Conservation (phyloP, 2,888 invertebrate species). For the Thumatha senex region DNA sequence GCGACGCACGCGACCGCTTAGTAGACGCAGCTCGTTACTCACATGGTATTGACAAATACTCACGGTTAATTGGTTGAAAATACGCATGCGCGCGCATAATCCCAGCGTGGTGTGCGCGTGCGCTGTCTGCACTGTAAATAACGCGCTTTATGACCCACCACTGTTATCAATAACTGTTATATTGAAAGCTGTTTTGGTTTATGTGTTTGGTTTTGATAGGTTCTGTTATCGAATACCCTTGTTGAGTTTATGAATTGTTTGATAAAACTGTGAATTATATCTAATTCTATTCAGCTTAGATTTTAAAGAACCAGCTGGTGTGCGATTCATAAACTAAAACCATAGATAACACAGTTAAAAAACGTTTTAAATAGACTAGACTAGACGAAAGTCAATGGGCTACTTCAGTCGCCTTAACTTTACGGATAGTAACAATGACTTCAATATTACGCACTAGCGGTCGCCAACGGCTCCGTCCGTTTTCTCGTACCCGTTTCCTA, state of each 20-base stretch:
- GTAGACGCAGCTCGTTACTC: constrained; percentile 51
- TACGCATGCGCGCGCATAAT: constrained; percentile 31
- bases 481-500: too few species aligned
- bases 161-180: constrained; percentile 63
- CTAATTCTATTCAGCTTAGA: too few species aligned
- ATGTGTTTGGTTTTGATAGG: constrained; percentile 34
- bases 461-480: too few species aligned
- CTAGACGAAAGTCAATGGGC: too few species aligned
- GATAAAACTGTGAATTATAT: too few species aligned
- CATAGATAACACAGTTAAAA: too few species aligned
- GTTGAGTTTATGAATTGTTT: constrained; percentile 16
- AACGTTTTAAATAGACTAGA: too few species aligned
- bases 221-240: constrained; percentile 35
- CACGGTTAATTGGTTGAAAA: constrained; percentile 68
- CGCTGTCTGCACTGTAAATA: constrained; percentile 63
- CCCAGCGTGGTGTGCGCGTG: constrained; percentile 23
- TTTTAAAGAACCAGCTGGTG: neutral
- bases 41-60: constrained; percentile 63
- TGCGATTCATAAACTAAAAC: too few species aligned
- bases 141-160: constrained; percentile 62
- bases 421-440: too few species aligned
- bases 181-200: constrained; percentile 56
- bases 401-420: too few species aligned
- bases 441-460: too few species aligned
- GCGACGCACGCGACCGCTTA: constrained; percentile 43